Percentiles rank a stretch among this genome's conserved stretches.
Evolutionary conservation across 2,797 vertebrate species (phyloP).

Genomic region (Huso huso): DNA sequence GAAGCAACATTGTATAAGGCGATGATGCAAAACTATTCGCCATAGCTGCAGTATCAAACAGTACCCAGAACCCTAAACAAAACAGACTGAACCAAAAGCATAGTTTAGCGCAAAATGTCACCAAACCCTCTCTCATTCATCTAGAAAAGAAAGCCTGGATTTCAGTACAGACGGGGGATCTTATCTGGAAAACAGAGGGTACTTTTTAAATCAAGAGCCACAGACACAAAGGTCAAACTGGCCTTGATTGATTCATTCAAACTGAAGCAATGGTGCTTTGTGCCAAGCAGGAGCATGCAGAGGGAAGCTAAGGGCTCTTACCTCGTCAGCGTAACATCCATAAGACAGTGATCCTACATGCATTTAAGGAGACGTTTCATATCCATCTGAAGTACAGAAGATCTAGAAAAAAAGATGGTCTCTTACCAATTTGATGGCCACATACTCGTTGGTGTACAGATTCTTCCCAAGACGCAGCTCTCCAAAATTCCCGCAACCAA

Average conservation of each 20-base stretch:
- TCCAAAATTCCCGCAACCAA: conserved; percentile 96
- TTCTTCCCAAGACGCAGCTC: conserved; percentile 96
- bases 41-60: too few species aligned
- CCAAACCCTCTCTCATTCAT: too few species aligned
- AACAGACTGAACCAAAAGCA: too few species aligned
- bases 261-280: not conserved
- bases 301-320: too few species aligned
- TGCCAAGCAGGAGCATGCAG: not conserved
- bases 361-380: not conserved
- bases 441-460: conserved; percentile 96
- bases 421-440: conserved; percentile 98
- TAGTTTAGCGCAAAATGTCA: too few species aligned
- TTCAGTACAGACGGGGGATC: not conserved
- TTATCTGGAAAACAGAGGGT: not conserved
- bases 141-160: not conserved
- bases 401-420: not conserved
- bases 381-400: too few species aligned
- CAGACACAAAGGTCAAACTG: not conserved
- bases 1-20: too few species aligned
- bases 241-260: conserved; percentile 8
- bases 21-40: too few species aligned
- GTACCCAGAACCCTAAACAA: too few species aligned
- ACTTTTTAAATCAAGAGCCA: conserved; percentile 14
- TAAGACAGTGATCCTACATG: not conserved
- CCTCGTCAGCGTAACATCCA: not conserved